These are phyloP conservation scores for Phaenicophaeus curvirostris DNA, from an alignment of 2,797 vertebrate species.

Conservation along the genomic window DNA sequence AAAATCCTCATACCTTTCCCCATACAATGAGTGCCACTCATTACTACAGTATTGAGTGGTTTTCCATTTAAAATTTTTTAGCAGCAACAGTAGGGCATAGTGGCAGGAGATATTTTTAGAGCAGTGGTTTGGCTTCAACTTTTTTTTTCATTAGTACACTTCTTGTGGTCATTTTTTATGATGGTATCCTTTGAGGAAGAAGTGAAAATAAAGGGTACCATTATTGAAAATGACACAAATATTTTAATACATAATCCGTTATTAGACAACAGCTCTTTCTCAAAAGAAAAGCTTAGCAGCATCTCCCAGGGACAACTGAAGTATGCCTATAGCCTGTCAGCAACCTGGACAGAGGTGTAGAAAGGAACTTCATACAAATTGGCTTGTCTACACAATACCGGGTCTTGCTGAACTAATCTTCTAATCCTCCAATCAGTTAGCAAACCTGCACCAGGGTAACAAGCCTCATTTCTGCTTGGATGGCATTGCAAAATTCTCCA, in stretches of 20 bases:
- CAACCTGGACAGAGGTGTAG: background rate
- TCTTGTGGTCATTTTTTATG: background rate
- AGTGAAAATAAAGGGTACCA: background rate
- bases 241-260: background rate
- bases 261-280: background rate
- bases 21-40: background rate
- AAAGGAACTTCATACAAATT: background rate
- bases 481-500: background rate
- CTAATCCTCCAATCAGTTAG: background rate
- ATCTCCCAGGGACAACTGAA: background rate
- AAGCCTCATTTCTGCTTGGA: background rate
- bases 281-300: background rate
- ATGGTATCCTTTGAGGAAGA: background rate
- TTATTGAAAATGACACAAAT: background rate
- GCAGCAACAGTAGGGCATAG: background rate
- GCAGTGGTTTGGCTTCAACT: background rate
- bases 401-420: background rate
- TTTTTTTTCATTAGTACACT: background rate
- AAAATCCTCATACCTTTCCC: background rate
- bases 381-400: background rate
- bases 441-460: background rate
- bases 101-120: background rate
- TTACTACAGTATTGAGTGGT: background rate
- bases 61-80: background rate
- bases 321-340: background rate